Percentiles rank a stretch among this genome's conserved stretches.
These are phyloP conservation scores for Takifugu bimaculatus DNA, from an alignment of 2,113 vertebrate species.

Conservation along the genomic window DNA sequence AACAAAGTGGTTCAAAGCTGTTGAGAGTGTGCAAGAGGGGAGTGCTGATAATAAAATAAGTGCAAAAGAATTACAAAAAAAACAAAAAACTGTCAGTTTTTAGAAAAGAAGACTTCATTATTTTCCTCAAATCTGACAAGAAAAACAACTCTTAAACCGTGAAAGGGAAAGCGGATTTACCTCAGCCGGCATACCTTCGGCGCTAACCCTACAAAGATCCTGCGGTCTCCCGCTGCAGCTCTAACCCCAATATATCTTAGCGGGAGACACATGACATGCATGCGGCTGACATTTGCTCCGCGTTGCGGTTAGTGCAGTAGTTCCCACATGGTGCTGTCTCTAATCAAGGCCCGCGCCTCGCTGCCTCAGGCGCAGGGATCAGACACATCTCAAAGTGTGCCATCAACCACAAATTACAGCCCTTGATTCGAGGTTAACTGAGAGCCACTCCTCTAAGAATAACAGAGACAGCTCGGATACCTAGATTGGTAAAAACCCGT, in stretches of 20 bases:
- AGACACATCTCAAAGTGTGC: constrained; percentile 80
- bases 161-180: constrained; percentile 28
- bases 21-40: constrained; percentile 6
- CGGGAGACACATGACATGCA: constrained; percentile 66
- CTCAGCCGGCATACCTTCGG: constrained; percentile 20
- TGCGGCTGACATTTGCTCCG: constrained; percentile 72
- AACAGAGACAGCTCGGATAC: constrained; percentile 75
- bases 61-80: no score
- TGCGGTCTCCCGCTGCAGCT: background rate
- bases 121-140: background rate
- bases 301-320: constrained; percentile 79
- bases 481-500: constrained; percentile 67
- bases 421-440: constrained; percentile 82
- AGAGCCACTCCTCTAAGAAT: constrained; percentile 77
- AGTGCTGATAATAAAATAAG: constrained; percentile 3
- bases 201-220: constrained; percentile 42
- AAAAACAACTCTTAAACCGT: constrained; percentile 11
- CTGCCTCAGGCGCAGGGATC: constrained; percentile 77
- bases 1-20: constrained; percentile 26
- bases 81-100: no score
- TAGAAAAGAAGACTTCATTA: no score
- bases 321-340: constrained; percentile 83
- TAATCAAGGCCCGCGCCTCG: constrained; percentile 79
- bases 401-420: constrained; percentile 84
- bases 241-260: constrained; percentile 49